phyloP scores from a whole-genome alignment of 1,140 invertebrate genomes.

The Maniola jurtina region DNA sequence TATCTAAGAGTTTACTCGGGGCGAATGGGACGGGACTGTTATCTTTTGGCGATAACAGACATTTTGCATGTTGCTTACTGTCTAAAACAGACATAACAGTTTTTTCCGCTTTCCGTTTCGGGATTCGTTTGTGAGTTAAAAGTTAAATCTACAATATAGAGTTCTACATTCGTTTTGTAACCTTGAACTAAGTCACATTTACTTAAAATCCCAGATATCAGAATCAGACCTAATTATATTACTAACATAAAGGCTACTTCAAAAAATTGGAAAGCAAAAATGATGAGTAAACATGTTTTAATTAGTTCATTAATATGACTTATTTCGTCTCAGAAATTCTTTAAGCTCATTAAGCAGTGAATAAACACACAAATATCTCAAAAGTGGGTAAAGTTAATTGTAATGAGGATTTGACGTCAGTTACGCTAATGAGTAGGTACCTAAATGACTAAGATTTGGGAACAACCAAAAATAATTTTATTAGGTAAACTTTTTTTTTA shows the following conservation, averaged over 20 bases:
- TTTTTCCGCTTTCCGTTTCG: background rate
- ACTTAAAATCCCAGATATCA: background rate
- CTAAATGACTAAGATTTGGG: too few species aligned
- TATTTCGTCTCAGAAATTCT: background rate
- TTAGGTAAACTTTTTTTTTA: too few species aligned
- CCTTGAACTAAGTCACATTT: background rate
- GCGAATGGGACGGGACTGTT: conserved; percentile 4
- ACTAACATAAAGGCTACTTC: background rate
- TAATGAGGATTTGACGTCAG: too few species aligned
- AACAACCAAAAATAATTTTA: too few species aligned
- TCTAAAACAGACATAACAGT: background rate
- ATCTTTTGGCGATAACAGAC: conserved; percentile 9
- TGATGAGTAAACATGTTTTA: background rate
- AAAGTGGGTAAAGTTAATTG: too few species aligned
- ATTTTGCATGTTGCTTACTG: conserved; percentile 12
- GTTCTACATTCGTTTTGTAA: background rate
- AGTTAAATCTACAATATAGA: too few species aligned
- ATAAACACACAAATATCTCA: too few species aligned
- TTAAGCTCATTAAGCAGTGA: too few species aligned
- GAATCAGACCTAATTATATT: background rate
- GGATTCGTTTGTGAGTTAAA: too few species aligned
- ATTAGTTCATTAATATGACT: too few species aligned
- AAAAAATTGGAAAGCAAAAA: background rate
- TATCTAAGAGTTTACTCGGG: background rate
- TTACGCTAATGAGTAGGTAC: too few species aligned